Percentiles rank a stretch among this genome's conserved stretches.
phyloP scores from a whole-genome alignment of 2,113 vertebrate genomes.

The Cheirogaleus medius region DNA sequence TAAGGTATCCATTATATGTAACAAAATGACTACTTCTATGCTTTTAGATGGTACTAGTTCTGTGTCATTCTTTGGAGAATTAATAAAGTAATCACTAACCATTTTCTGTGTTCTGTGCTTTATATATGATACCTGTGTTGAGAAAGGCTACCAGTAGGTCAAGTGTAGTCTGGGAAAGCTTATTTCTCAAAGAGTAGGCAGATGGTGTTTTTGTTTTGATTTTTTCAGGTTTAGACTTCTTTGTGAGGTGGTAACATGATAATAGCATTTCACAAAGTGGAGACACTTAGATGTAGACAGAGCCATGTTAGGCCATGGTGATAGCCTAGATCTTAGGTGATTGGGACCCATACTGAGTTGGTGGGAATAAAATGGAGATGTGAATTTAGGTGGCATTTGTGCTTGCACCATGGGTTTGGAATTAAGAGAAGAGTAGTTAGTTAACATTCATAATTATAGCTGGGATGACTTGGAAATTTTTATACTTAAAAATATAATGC shows the following conservation, averaged over 20 bases:
- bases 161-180: neutral
- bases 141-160: neutral
- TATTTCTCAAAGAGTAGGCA: neutral
- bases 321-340: neutral
- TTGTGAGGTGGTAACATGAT: neutral
- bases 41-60: neutral
- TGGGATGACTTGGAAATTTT: neutral
- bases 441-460: neutral
- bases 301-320: neutral
- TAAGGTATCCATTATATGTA: neutral
- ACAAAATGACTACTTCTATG: neutral
- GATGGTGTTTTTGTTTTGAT: neutral
- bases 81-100: neutral
- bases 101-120: neutral
- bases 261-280: neutral
- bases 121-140: neutral
- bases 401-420: neutral
- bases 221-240: neutral
- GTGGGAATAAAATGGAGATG: neutral
- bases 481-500: neutral
- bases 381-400: neutral
- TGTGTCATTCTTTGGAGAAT: neutral
- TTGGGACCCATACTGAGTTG: neutral
- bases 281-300: neutral
- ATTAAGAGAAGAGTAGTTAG: neutral